Evolutionary conservation across 2,888 invertebrate species (phyloP).

Genomic region (Idaea straminata): DNA sequence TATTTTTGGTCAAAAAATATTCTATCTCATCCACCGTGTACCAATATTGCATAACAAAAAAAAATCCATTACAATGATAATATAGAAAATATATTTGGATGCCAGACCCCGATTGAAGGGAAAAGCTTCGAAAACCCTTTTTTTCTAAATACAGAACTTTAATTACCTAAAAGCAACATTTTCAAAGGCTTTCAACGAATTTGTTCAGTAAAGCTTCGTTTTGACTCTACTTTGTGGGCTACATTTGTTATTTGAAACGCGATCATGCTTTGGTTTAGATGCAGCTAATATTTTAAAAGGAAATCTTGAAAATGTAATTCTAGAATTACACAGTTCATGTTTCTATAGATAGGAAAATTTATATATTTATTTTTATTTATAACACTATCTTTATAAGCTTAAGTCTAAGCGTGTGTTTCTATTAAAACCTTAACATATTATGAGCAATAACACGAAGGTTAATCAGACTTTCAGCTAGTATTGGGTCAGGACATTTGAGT

Average conservation of each 20-base stretch:
- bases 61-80: background rate
- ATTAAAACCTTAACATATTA: too few relatives aligned
- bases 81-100: background rate
- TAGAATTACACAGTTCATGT: too few relatives aligned
- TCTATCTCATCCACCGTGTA: too few relatives aligned
- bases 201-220: constrained; percentile 32
- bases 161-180: constrained; percentile 53
- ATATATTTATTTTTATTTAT: too few relatives aligned
- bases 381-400: too few relatives aligned
- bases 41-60: background rate
- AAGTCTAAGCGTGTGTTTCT: too few relatives aligned
- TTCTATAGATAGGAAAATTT: too few relatives aligned
- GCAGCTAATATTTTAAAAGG: background rate
- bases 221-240: constrained; percentile 19
- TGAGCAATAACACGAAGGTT: too few relatives aligned
- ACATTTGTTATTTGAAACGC: constrained; percentile 14
- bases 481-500: too few relatives aligned
- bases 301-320: background rate
- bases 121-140: constrained; percentile 15
- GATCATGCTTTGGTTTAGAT: constrained; percentile 2
- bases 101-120: constrained; percentile 3
- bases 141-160: constrained; percentile 35
- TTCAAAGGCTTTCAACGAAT: constrained; percentile 41
- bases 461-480: too few relatives aligned
- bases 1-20: too few relatives aligned